Base-by-base conservation (phyloP, 2,113 vertebrate species). In the Gobius niger region DNA sequence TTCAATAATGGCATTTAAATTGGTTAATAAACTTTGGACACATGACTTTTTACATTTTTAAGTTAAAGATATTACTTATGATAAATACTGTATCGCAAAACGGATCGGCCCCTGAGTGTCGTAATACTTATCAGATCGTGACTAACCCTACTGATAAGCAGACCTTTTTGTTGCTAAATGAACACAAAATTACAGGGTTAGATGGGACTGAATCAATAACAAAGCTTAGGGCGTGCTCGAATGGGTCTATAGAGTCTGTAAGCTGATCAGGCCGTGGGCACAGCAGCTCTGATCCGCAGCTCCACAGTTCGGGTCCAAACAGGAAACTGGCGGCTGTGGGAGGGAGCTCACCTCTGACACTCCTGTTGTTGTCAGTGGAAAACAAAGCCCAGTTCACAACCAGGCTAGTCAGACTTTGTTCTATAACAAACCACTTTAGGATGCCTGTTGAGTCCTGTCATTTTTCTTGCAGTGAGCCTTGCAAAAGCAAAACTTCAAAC, bases 321-420 rank as follows among this genome's bases (percentile, higher is more conserved):
- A 91, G 87, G 87, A 90, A 90, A 80, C 79, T 53, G 65, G 18
- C 19, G 18, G 67, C 51, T 73, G 73, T 76, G 82, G 82, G 81
- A 82, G 85, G 76, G 72, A 75, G 76, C 63, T 80, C 80, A 88
- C 85, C 85, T 85, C 50, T 88, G 85, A 87, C 87, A 85, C 74
- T 11, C 67, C 12, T 68, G 56, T 66, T 83, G 56, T 70, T 83
- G 78, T 85, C 68, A 44, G 46, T 88, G 86, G 85, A 89, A 85
- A 85, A 86, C 68, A 85, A 73, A 72, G 66, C 59, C 80, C 70
- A 71, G 81, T 80, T 86, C 82, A 86, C 60, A 24, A 5, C 9
- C 2, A 15, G 78, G 81, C 77, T 77, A 72, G 73, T 73, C 73
- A 70, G 73, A 76, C 75, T 85, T 70, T 80, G 56, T 69, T 67